phyloP scores from a whole-genome alignment of 2,888 invertebrate species.

The Argyra leucocephala region DNA sequence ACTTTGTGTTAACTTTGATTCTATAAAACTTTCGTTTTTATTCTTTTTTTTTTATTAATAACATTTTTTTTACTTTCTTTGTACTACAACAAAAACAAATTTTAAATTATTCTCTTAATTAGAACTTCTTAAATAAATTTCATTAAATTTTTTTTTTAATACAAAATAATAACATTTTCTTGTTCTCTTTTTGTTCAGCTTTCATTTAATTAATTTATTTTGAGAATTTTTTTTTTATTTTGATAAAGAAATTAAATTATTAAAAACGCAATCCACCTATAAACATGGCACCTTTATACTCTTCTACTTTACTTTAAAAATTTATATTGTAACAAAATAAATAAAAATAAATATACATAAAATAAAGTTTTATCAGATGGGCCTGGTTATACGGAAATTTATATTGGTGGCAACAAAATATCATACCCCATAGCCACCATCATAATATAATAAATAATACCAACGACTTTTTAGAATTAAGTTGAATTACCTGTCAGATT shows the following conservation, averaged over 20 bases:
- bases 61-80: too few species aligned
- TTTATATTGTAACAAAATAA: not conserved
- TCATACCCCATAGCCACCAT: too few species aligned
- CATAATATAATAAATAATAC: too few species aligned
- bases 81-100: too few species aligned
- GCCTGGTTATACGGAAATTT: too few species aligned
- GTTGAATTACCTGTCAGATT: not conserved
- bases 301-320: not conserved
- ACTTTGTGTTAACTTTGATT: too few species aligned
- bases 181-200: not conserved
- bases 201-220: not conserved
- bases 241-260: constrained; percentile 3
- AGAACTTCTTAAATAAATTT: constrained; percentile 1
- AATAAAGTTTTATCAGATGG: not conserved
- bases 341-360: not conserved
- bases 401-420: too few species aligned
- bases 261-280: not conserved
- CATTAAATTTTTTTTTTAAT: not conserved
- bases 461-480: not conserved
- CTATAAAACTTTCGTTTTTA: too few species aligned
- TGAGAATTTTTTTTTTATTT: not conserved
- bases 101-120: not conserved
- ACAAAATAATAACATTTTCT: not conserved
- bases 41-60: too few species aligned
- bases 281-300: not conserved